Conservation (phyloP, 2,797 vertebrate genomes). For the Neopelma chrysocephalum region DNA sequence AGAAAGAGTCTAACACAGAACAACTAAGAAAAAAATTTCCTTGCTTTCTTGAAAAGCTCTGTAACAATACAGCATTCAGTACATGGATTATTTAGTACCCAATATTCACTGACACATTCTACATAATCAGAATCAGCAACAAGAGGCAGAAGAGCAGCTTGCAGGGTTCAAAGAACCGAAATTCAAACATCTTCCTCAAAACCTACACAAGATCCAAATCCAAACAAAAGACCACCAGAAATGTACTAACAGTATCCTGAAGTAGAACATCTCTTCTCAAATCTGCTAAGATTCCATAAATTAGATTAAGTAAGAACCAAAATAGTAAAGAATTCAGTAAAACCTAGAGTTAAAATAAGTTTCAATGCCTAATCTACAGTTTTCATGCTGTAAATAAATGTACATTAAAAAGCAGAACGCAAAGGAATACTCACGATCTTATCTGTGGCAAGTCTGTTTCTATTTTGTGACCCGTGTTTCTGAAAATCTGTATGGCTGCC, state of each 20-base stretch:
- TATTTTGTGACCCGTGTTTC: conserved; percentile 98
- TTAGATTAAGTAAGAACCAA: neutral
- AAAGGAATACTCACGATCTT: conserved; percentile 87
- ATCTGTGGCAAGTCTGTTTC: conserved; percentile 97
- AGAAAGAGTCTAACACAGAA: neutral
- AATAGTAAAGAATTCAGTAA: neutral
- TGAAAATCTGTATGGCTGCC: conserved; percentile 98
- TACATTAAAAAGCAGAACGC: neutral
- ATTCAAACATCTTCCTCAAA: neutral
- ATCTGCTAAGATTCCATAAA: neutral
- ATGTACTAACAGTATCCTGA: neutral
- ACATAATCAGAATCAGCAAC: neutral
- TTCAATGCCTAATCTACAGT: neutral
- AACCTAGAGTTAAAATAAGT: neutral
- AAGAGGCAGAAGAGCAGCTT: neutral
- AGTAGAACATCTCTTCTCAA: neutral
- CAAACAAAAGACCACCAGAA: neutral
- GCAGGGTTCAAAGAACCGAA: neutral
- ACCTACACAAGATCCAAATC: neutral
- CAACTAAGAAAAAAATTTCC: neutral
- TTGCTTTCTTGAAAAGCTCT: neutral
- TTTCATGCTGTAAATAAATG: neutral
- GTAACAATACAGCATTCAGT: neutral
- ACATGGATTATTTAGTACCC: neutral
- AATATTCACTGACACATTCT: neutral